Conservation (phyloP, 2,113 vertebrate genomes). For the Cyprinodon tularosa region DNA sequence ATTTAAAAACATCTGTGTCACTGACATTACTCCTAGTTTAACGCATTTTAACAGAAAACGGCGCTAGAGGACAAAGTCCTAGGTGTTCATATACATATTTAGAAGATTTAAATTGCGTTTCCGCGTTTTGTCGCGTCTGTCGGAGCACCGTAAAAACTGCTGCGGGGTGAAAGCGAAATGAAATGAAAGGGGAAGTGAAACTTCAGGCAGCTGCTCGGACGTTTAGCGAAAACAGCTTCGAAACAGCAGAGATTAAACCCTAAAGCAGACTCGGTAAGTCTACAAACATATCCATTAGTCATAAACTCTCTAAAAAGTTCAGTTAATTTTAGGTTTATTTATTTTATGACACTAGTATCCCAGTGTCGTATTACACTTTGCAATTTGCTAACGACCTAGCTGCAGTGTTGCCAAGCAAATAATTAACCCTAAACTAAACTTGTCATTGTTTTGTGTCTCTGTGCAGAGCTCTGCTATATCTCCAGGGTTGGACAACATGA, state of each 20-base stretch:
- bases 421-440: background rate
- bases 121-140: background rate
- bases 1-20: slow-evolving; percentile 26
- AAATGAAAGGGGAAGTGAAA: slow-evolving; percentile 73
- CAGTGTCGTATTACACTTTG: background rate
- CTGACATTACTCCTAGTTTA: background rate
- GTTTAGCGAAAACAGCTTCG: background rate
- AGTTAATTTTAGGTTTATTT: background rate
- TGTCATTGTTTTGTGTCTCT: slow-evolving; percentile 9
- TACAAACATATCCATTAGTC: background rate
- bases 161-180: background rate
- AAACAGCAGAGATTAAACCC: background rate
- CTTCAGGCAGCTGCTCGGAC: slow-evolving; percentile 7
- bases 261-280: slow-evolving; percentile 28
- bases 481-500: slow-evolving; percentile 31
- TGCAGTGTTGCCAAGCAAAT: background rate
- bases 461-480: background rate
- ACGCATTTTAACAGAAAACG: background rate
- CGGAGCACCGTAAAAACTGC: background rate
- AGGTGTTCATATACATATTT: background rate
- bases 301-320: background rate
- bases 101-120: background rate
- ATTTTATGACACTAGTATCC: background rate
- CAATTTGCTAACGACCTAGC: slow-evolving; percentile 32
- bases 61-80: fast-evolving